Evolutionary conservation across 1,140 invertebrate species (phyloP), one percentile per base, ranked within the genome.

Genomic region (Pinna nobilis): DNA sequence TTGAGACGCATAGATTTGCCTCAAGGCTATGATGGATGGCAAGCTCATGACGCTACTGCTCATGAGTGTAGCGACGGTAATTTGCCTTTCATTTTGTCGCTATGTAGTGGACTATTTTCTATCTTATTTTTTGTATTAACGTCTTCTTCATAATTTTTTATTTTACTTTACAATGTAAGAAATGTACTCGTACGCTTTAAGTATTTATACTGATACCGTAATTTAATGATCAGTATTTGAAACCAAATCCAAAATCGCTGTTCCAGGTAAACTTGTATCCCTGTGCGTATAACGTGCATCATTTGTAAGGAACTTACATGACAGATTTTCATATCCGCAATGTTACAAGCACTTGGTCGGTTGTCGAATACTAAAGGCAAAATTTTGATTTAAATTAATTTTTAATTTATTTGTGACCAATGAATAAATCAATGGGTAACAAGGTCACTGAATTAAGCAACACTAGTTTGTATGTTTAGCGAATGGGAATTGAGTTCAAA

Each of bases 1-100:
- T 96, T 98, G 94, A 91, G 92, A 53, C 90, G 97, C 28, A 92
- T 93, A 3, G 97, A 98, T 88, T 88, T 98, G 30, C 93, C 93
- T 0, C 77, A 87, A 0, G 91, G 93, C 6, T 96, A 94, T 84
- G 92, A 92, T 15, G 97, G 97, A 1, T 98, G 97, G 97, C 97
- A 98, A 87, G 84, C 84, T 5, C 77, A 83, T 77, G 87, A 88
- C 79, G 83, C 84, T 1, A 87, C 86, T 5, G 97, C 97, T 0
- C 97, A 98, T 85, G 96, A 95, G 88, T 87, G 91, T 69, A 94
- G 93, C 67, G 90, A 87, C 83, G 84, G 84, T 80, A 77, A 66
- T 23, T n/a, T n/a, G 9, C 9, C 39, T 44, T 44, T 44, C n/a
- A 44, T 11, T 44, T 11, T 11, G 39, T 44, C 39, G n/a, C 39